Conservation (phyloP, 1,140 invertebrate genomes). For the Triops cancriformis region DNA sequence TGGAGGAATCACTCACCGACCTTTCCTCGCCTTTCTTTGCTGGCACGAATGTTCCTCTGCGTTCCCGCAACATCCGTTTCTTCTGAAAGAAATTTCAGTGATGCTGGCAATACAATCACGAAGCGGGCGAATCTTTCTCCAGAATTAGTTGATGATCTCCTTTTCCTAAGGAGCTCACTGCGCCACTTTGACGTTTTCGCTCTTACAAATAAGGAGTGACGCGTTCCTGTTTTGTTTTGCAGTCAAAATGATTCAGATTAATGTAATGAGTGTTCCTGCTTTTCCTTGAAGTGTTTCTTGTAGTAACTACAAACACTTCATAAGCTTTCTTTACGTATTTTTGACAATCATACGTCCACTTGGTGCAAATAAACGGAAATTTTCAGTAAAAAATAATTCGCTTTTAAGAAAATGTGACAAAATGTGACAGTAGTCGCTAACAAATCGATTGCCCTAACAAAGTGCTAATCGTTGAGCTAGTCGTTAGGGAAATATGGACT, state of each 20-base stretch:
- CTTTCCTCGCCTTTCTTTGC: neutral
- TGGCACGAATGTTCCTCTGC: no score
- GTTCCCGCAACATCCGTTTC: no score
- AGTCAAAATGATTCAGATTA: neutral
- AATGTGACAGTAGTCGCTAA: neutral
- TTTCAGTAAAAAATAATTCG: neutral
- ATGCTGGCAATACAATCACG: neutral
- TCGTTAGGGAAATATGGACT: neutral
- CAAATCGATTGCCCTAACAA: neutral
- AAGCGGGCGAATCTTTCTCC: slow-evolving; percentile 2
- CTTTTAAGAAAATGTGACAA: neutral
- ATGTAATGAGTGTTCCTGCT: neutral
- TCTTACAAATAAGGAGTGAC: neutral
- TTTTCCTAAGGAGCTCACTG: no score
- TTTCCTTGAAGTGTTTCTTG: neutral
- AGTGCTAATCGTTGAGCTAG: neutral
- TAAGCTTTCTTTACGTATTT: neutral
- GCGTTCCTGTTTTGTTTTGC: neutral
- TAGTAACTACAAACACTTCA: neutral
- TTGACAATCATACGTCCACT: neutral
- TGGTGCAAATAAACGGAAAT: neutral
- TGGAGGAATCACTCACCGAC: neutral
- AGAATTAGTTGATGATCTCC: slow-evolving; percentile 14
- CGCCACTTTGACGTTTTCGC: no score
- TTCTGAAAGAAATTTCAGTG: no score